phyloP scores from a whole-genome alignment of 2,113 vertebrate species.

The Sinosuthora webbiana region DNA sequence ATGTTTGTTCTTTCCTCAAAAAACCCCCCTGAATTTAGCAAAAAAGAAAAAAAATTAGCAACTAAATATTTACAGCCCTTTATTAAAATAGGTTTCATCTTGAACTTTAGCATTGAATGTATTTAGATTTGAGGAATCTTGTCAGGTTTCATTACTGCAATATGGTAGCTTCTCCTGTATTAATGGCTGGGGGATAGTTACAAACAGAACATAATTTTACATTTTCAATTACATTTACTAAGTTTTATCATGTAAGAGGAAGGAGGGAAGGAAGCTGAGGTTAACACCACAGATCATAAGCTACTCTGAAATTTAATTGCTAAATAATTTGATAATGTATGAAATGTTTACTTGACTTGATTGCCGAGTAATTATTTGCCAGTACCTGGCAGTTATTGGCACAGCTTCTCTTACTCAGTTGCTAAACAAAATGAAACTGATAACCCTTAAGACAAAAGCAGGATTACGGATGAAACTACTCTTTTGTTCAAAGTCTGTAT shows the following conservation, averaged over 20 bases:
- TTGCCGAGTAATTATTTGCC: neutral
- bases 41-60: neutral
- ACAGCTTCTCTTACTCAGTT: neutral
- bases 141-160: neutral
- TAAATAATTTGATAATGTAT: neutral
- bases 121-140: neutral
- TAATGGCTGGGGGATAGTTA: neutral
- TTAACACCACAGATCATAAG: neutral
- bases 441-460: conserved; percentile 9
- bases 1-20: neutral
- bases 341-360: neutral
- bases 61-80: neutral
- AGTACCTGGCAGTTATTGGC: neutral
- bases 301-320: neutral
- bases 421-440: conserved; percentile 29
- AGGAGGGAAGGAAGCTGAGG: neutral
- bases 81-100: neutral
- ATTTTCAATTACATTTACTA: neutral
- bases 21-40: too few species aligned
- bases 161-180: neutral
- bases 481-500: conserved; percentile 31
- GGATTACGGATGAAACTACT: conserved; percentile 3
- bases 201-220: neutral
- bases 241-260: neutral
- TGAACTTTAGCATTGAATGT: neutral